Evolutionary conservation across 2,797 vertebrate genomes (phyloP), one percentile per base, ranked within the genome.

Genomic region (Rhodeus uyekii): DNA sequence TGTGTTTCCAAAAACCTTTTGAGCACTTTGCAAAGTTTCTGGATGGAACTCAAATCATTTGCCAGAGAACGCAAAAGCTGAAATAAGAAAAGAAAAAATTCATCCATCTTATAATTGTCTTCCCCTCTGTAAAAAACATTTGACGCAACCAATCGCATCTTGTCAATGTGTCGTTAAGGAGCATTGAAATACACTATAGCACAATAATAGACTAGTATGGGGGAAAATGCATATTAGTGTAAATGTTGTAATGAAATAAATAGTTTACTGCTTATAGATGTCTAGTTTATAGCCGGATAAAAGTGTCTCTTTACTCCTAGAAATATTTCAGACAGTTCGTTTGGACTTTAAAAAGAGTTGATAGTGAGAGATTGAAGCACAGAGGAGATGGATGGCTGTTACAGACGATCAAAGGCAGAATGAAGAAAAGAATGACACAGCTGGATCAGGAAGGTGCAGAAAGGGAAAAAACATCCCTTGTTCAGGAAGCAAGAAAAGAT

Each of bases 301-400:
- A 55, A 27, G 13, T 73, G 29, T 27, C 36, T 58, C 19, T 65
- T 90, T 84, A 90, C 90, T 88, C 88, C 86, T 90, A 88, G 90
- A 91, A 91, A 91, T 88, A 86, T 82, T 88, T 0, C 76, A 87
- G 89, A 91, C 90, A 91, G 91, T 90, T 89, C 88, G 88, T 74
- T 39, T 78, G 36, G 36, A 76, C 90, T 46, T 91, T 92, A 86
- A 88, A 87, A 85, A 84, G 89, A 88, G 91, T 92, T 93, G 92
- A 89, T 87, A 89, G 90, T 90, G 90, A 92, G 90, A 90, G 84
- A 84, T 36, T 73, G 90, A 93, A 92, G 92, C 44, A 87, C 90
- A 89, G 89, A 87, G 89, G 84, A 91, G 92, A 92, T 88, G 90
- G 90, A 91, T 89, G 89, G 91, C 92, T 94, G 92, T 92, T 93